Conservation (phyloP, 2,888 invertebrate genomes). For the Calliphora vomitoria region DNA sequence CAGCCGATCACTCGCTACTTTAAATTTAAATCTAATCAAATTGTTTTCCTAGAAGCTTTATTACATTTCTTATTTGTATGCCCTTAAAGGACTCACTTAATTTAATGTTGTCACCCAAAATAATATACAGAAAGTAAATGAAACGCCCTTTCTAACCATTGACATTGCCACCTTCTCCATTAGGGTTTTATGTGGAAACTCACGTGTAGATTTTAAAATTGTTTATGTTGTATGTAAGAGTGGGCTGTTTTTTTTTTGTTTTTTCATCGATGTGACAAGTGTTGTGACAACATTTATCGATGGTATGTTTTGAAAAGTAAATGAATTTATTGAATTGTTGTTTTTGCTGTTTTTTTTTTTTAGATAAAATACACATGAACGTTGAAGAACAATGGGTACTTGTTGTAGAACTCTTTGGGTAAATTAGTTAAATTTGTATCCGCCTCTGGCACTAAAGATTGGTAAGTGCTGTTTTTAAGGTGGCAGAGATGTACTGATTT, state of each 20-base stretch:
- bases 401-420: neutral
- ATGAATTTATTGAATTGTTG: constrained; percentile 52
- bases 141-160: constrained; percentile 46
- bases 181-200: constrained; percentile 40
- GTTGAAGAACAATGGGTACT: neutral
- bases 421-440: neutral
- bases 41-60: constrained; percentile 79
- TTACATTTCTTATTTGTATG: neutral
- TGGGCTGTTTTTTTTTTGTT: constrained; percentile 76
- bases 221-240: neutral
- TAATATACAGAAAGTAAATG: constrained; percentile 41
- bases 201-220: constrained; percentile 53
- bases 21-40: constrained; percentile 84
- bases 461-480: neutral
- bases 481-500: neutral
- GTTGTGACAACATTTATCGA: constrained; percentile 83
- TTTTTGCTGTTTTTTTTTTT: neutral
- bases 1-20: constrained; percentile 80
- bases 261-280: constrained; percentile 82
- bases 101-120: constrained; percentile 68
- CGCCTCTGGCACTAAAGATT: neutral
- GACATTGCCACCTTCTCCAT: constrained; percentile 65
- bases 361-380: neutral
- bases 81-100: constrained; percentile 67
- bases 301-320: constrained; percentile 60